Evolutionary conservation across 2,888 invertebrate species (phyloP).

Genomic region (Melipona beecheii): DNA sequence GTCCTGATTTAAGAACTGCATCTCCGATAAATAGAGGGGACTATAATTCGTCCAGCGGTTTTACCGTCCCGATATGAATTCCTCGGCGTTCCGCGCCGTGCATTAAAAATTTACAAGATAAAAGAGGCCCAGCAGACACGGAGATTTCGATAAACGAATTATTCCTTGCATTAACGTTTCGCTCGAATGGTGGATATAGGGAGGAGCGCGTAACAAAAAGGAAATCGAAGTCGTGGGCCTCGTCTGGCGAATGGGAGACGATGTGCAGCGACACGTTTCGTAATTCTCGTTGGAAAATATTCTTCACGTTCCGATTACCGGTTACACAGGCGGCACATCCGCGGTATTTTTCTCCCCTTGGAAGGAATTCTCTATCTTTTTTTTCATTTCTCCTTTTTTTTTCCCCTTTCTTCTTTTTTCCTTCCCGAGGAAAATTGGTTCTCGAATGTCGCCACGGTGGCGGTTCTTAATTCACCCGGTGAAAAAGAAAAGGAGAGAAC

Average conservation of each 20-base stretch:
- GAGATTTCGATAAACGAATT: slow-evolving; percentile 10
- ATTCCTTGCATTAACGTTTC: background rate
- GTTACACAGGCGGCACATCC: slow-evolving; percentile 5
- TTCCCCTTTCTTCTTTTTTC: background rate
- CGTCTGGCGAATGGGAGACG: slow-evolving; percentile 33
- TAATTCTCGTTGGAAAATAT: slow-evolving; percentile 13
- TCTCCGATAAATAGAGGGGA: slow-evolving; percentile 34
- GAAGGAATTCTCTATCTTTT: background rate
- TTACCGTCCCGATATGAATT: slow-evolving; percentile 11
- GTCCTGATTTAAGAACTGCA: slow-evolving; percentile 61
- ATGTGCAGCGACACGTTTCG: slow-evolving; percentile 49
- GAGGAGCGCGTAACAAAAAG: background rate
- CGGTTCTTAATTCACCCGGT: slow-evolving; percentile 44
- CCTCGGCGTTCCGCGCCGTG: background rate
- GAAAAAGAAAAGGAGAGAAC: slow-evolving; percentile 27
- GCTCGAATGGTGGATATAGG: background rate
- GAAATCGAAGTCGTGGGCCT: background rate
- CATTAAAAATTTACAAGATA: background rate
- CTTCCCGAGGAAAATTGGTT: slow-evolving; percentile 57
- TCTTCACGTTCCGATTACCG: slow-evolving; percentile 42
- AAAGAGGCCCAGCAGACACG: background rate
- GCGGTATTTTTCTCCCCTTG: slow-evolving; percentile 32
- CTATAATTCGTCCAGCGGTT: slow-evolving; percentile 21
- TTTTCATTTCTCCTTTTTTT: no score
- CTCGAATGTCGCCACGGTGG: slow-evolving; percentile 44